Percentiles rank a stretch among this genome's conserved stretches.
Evolutionary conservation across 2,888 invertebrate species (phyloP).

Genomic region (Heliconius erato): DNA sequence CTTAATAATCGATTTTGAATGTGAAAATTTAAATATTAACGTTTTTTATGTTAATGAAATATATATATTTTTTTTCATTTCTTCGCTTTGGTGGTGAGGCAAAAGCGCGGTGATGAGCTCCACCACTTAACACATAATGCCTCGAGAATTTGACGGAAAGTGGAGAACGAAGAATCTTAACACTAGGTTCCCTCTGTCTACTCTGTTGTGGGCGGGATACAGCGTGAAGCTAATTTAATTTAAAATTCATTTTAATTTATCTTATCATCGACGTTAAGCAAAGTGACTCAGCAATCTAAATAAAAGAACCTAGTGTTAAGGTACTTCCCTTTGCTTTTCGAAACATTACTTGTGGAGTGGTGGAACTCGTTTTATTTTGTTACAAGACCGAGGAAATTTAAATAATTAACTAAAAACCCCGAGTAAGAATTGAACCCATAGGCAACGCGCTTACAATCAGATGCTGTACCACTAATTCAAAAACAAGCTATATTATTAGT

Average conservation of each 20-base stretch:
- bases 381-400: not conserved
- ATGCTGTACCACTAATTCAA: too few species aligned
- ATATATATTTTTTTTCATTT: too few species aligned
- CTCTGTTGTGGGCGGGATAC: too few species aligned
- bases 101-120: too few species aligned
- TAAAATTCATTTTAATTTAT: not conserved
- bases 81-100: too few species aligned
- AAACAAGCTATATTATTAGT: too few species aligned
- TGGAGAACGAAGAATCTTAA: too few species aligned
- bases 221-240: too few species aligned
- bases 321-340: not conserved
- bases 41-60: not conserved
- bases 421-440: not conserved
- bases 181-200: too few species aligned
- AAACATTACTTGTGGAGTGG: not conserved
- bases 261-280: not conserved
- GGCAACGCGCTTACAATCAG: too few species aligned
- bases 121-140: too few species aligned
- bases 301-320: not conserved
- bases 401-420: not conserved
- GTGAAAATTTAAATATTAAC: not conserved
- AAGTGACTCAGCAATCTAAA: not conserved
- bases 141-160: too few species aligned
- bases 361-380: not conserved
- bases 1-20: not conserved